Evolutionary conservation across 2,797 vertebrate species (phyloP).

Genomic region (Paedocypris micromegethes): DNA sequence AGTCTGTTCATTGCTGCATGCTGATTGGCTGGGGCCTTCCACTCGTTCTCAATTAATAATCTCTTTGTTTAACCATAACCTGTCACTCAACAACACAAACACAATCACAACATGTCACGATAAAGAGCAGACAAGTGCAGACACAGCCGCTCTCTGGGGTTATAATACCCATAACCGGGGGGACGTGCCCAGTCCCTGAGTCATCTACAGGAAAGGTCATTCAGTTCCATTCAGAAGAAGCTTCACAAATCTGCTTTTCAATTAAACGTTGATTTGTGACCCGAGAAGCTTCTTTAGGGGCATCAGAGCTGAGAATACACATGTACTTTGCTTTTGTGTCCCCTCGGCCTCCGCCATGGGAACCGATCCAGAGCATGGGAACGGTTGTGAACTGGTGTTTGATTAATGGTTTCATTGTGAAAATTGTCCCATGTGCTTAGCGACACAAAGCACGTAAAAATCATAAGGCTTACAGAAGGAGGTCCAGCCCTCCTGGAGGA

Average conservation of each 20-base stretch:
- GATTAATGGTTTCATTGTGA: slow-evolving; percentile 38
- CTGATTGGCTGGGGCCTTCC: neutral
- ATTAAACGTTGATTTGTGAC: slow-evolving; percentile 4
- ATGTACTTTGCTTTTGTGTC: neutral
- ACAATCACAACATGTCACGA: slow-evolving; percentile 18
- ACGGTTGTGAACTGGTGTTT: slow-evolving; percentile 17
- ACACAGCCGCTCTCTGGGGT: slow-evolving; percentile 19
- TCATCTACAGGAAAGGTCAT: slow-evolving; percentile 29
- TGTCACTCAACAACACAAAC: slow-evolving; percentile 20
- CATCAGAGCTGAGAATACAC: slow-evolving; percentile 12
- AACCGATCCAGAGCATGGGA: slow-evolving; percentile 15
- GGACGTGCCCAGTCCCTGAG: slow-evolving; percentile 17
- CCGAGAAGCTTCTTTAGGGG: neutral
- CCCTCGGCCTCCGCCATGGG: slow-evolving; percentile 11
- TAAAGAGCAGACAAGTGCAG: slow-evolving; percentile 30
- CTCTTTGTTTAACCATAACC: neutral
- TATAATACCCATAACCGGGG: slow-evolving; percentile 28
- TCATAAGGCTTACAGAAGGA: slow-evolving; percentile 16
- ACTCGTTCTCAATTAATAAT: neutral
- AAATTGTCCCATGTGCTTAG: slow-evolving; percentile 26
- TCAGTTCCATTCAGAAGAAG: slow-evolving; percentile 5
- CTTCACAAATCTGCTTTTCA: slow-evolving; percentile 17
- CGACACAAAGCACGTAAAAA: slow-evolving; percentile 34
- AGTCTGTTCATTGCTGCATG: neutral
- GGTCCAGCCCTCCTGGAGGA: slow-evolving; percentile 12